Base-by-base conservation (phyloP, 1,140 invertebrate genomes). In the Cotesia chilonis region DNA sequence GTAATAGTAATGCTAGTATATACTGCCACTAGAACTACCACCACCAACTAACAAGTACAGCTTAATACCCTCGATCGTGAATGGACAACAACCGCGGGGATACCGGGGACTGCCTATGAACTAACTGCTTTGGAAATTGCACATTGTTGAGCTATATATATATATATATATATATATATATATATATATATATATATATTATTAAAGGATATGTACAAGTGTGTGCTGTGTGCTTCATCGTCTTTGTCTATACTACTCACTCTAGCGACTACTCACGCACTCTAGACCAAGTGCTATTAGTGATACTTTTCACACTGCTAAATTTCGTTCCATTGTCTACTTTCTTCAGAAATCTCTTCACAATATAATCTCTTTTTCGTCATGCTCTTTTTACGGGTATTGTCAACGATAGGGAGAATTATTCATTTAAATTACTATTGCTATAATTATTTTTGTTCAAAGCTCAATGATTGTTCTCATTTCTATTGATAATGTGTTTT, bases 101-200 rank as follows among this genome's bases (percentile, higher is more conserved):
- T 71, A 51, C 6, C 47, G 41, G 66, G 51, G 57, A 66, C 63
- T 66, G 51, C 55, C 54, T 67, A 67, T 51, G 64, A 59, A 36
- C 28, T 54, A 72, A 72, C 70, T 72, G 52, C 70, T 41, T 57
- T 72, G 70, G 55, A 72, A 72, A 72, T 72, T 67, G 28, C 71
- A 47, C 38, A 59, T 55, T 72, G 55, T 17, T 35, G 61, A 17
- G 36, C 14, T 38, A 35, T 5, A 59, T 9, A 54, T 35, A 68
- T n/a, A 68, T 6, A 14, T 38, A 35, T 5, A 59, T 9, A 54
- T 35, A 68, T n/a, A 68, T 6, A 28, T 41, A 41, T 65, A 47
- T 41, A 14, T 38, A 35, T 5, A 59, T 9, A 54, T 35, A 68
- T n/a, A 68, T 6, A 28, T 41, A 41, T 65, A 47, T 41, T 17